These are phyloP conservation scores for Brachylomia viminalis DNA, from an alignment of 2,888 invertebrate species.

Conservation along the genomic window DNA sequence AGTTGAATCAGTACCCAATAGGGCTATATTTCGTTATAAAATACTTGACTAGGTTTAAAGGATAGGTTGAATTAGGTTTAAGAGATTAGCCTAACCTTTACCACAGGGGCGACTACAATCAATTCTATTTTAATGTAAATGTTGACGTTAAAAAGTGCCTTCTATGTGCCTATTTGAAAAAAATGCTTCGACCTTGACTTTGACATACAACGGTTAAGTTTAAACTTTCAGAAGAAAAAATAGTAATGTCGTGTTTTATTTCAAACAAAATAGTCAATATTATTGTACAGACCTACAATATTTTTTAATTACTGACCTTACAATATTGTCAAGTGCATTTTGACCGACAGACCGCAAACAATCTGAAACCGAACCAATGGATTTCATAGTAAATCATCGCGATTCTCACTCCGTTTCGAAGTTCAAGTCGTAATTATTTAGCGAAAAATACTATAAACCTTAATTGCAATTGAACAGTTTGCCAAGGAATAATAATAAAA, in stretches of 20 bases:
- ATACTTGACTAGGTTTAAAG: conserved; percentile 36
- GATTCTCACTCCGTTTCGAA: not conserved
- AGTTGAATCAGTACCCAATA: conserved; percentile 60
- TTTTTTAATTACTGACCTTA: not conserved
- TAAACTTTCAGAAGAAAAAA: not conserved
- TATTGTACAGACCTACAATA: not conserved
- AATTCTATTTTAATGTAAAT: no score
- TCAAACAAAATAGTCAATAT: not conserved
- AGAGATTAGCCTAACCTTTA: not conserved
- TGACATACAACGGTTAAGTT: not conserved
- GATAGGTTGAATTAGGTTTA: conserved; percentile 17
- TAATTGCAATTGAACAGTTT: not conserved
- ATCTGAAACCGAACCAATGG: not conserved
- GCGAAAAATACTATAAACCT: not conserved
- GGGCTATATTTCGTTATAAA: conserved; percentile 47
- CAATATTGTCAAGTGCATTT: not conserved
- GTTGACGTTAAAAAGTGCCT: no score
- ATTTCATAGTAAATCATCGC: not conserved
- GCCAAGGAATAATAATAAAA: not conserved
- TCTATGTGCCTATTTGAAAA: no score
- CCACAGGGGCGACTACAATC: no score
- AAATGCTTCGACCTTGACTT: no score
- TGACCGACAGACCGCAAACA: not conserved
- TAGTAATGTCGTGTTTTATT: not conserved
- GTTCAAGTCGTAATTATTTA: not conserved